A percentile compares a stretch with the other conserved stretches of the same genome.
These are phyloP conservation scores for Squalus acanthias DNA, from an alignment of 2,797 vertebrate genomes.

Conservation along the genomic window DNA sequence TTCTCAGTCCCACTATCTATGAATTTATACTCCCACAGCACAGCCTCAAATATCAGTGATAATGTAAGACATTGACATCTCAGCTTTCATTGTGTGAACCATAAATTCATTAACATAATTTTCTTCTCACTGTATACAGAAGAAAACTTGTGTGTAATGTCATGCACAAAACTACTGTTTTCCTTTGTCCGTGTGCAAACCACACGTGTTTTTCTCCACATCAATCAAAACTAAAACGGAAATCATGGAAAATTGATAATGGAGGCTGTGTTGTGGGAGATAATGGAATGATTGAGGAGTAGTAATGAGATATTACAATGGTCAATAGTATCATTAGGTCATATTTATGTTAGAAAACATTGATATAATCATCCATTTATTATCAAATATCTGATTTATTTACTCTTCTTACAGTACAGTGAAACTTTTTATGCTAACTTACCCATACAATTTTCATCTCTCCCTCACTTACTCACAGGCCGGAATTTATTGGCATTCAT, in stretches of 20 bases:
- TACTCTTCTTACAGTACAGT: not conserved
- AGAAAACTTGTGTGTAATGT: not conserved
- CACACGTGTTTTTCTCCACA: not conserved
- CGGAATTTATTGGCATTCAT: no score
- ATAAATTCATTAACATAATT: not conserved
- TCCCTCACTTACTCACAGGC: not conserved
- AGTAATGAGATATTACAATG: not conserved
- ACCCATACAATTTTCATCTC: not conserved
- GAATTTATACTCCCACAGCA: not conserved
- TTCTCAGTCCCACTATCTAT: not conserved
- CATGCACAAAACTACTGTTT: not conserved
- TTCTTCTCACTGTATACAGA: not conserved
- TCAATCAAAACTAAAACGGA: not conserved
- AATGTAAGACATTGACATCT: not conserved
- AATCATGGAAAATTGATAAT: not conserved
- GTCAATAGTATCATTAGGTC: not conserved
- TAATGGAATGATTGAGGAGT: not conserved
- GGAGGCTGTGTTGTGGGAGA: not conserved
- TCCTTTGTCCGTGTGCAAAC: not conserved
- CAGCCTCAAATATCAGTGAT: not conserved
- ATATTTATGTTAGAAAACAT: not conserved
- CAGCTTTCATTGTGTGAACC: not conserved
- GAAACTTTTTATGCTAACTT: not conserved
- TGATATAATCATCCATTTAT: not conserved
- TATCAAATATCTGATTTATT: not conserved